A percentile compares a stretch with the other conserved stretches of the same genome.
These are phyloP conservation scores for Coelopa pilipes DNA, from an alignment of 2,888 invertebrate species.

Conservation along the genomic window DNA sequence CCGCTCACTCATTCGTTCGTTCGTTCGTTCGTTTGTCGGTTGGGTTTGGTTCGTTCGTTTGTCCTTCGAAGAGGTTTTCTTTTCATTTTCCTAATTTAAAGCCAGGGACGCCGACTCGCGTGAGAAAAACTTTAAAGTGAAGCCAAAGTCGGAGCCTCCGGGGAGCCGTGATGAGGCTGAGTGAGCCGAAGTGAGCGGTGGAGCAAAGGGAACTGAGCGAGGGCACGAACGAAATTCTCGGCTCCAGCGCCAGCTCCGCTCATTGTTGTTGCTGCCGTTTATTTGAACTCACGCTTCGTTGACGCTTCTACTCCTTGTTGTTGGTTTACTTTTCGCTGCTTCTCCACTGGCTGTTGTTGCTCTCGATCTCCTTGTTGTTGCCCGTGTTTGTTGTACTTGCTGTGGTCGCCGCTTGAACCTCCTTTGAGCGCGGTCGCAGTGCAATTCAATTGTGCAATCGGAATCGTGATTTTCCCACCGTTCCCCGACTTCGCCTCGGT, in stretches of 20 bases:
- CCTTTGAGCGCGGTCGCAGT: constrained; percentile 33
- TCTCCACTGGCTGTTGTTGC: constrained; percentile 23
- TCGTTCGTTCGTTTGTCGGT: no score
- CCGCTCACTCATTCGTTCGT: background rate
- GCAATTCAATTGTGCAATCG: constrained; percentile 46
- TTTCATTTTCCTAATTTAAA: background rate
- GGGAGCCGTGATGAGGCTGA: background rate
- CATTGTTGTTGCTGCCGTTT: constrained; percentile 41
- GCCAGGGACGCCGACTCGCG: background rate
- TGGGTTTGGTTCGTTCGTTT: background rate
- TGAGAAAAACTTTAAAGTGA: constrained; percentile 16
- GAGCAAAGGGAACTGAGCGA: background rate
- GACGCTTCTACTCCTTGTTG: background rate
- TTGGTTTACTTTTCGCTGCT: no score
- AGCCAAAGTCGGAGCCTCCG: constrained; percentile 5
- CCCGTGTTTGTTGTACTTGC: constrained; percentile 8
- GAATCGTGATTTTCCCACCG: constrained; percentile 33
- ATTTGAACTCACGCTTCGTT: constrained; percentile 44
- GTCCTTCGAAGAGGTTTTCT: constrained; percentile 6
- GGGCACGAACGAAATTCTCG: constrained; percentile 24
- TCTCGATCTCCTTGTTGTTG: background rate
- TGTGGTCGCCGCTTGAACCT: background rate
- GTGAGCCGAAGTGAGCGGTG: background rate
- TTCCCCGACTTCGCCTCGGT: background rate
- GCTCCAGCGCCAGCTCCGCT: constrained; percentile 13